Base-by-base conservation (phyloP, 2,888 invertebrate species). In the Liodrosophila aerea region DNA sequence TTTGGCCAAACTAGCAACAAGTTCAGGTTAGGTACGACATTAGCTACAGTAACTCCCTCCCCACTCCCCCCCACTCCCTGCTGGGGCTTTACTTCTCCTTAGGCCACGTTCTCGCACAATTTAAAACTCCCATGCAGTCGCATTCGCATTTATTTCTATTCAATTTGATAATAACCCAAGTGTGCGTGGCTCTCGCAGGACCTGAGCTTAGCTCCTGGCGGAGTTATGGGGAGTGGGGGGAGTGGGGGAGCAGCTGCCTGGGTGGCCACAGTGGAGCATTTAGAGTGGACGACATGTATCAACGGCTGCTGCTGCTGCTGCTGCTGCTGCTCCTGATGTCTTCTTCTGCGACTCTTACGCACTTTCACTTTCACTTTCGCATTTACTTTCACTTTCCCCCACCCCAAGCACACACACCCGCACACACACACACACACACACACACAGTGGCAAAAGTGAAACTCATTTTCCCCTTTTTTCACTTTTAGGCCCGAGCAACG, bases 261-360 rank as follows among this genome's bases (percentile, higher is more conserved):
- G 58, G 37, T 52, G 47, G 86, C 59, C 81, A 65, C 81, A 74
- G 78, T 64, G 85, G 86, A 74, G 85, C 85, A 77, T 81, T 81
- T 81, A 81, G 83, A 86, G 85, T 86, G 86, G 86, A 80, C 84
- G 76, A 66, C 65, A 73, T 83, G 80, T 80, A 80, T 67, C 85
- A 73, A 57, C 80, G 81, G 84, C 80, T 67, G 72, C 62, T 75
- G 16, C 62, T 15, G 41, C 7, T 30, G 9, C 22, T 9, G 7
- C 16, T 12, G 1, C 13, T 13, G 15, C 46, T 22, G 4, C 64
- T 12, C 59, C n/a, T 60, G 70, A 61, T 74, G 60, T 53, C 77
- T 62, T 78, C 64, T 62, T 57, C 46, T 47, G 34, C 31, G 44
- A 34, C 52, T 34, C n/a, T n/a, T 29, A 46, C 53, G 53, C 61